Percentiles rank a stretch among this genome's conserved stretches.
phyloP scores from a whole-genome alignment of 2,113 vertebrate genomes.

The Eulemur rufifrons region DNA sequence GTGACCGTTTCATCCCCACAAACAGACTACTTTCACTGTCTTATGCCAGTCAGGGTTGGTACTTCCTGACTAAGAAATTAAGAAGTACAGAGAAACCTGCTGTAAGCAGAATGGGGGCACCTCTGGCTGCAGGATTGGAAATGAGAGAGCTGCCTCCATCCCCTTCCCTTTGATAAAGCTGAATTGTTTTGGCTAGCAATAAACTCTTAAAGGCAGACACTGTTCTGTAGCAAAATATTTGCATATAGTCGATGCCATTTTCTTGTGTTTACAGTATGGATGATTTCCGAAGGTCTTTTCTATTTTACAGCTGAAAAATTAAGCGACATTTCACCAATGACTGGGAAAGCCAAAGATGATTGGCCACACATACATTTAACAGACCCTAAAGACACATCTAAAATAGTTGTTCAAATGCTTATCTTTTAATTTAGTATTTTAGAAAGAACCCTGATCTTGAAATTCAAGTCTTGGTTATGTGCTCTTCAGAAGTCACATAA shows the following conservation, averaged over 20 bases:
- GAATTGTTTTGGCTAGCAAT: not conserved
- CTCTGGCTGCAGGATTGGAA: not conserved
- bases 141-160: not conserved
- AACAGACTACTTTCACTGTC: not conserved
- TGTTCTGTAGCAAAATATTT: not conserved
- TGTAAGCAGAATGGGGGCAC: not conserved
- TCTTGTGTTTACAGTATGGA: not conserved
- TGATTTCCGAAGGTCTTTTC: conserved; percentile 18
- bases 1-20: not conserved
- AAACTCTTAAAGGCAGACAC: not conserved
- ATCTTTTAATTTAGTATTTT: not conserved
- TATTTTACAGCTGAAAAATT: not conserved
- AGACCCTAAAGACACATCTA: not conserved
- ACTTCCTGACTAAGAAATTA: not conserved
- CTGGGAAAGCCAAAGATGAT: not conserved
- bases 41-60: not conserved
- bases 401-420: not conserved
- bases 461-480: not conserved
- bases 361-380: not conserved
- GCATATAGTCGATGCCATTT: not conserved
- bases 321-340: not conserved
- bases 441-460: not conserved
- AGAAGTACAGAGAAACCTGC: not conserved
- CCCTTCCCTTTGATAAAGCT: not conserved
- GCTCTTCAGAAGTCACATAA: not conserved